Evolutionary conservation across 2,113 vertebrate species (phyloP).

Genomic region (Larimichthys crocea): DNA sequence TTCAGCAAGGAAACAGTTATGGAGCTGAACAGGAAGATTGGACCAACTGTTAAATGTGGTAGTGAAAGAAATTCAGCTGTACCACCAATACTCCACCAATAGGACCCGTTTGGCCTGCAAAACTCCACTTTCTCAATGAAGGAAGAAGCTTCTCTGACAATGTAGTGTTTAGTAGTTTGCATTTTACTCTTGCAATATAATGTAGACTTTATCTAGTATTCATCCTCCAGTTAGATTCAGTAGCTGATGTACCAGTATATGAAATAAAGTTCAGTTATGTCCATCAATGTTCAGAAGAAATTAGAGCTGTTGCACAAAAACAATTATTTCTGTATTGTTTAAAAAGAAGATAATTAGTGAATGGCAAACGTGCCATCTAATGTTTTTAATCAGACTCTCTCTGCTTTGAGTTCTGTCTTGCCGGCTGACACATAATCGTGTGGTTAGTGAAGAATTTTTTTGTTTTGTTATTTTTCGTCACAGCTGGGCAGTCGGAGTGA

Average conservation of each 20-base stretch:
- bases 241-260: background rate
- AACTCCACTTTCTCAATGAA: too few relatives aligned
- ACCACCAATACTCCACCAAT: too few relatives aligned
- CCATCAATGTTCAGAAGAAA: background rate
- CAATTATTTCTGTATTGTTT: background rate
- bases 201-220: background rate
- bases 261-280: background rate
- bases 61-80: too few relatives aligned
- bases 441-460: slow-evolving; percentile 42
- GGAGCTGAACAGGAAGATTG: too few relatives aligned
- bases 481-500: slow-evolving; percentile 61
- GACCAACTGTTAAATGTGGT: too few relatives aligned
- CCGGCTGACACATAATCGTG: slow-evolving; percentile 32
- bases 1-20: too few relatives aligned
- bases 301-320: background rate
- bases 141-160: too few relatives aligned
- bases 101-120: too few relatives aligned
- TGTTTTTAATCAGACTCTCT: background rate
- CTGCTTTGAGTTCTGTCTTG: background rate
- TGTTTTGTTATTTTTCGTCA: slow-evolving; percentile 18
- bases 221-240: background rate
- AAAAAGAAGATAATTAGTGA: background rate
- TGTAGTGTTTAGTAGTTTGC: too few relatives aligned
- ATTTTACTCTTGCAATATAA: background rate
- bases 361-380: background rate